Conservation (phyloP, 2,888 invertebrate species). For the Torymus aiolomorphi region DNA sequence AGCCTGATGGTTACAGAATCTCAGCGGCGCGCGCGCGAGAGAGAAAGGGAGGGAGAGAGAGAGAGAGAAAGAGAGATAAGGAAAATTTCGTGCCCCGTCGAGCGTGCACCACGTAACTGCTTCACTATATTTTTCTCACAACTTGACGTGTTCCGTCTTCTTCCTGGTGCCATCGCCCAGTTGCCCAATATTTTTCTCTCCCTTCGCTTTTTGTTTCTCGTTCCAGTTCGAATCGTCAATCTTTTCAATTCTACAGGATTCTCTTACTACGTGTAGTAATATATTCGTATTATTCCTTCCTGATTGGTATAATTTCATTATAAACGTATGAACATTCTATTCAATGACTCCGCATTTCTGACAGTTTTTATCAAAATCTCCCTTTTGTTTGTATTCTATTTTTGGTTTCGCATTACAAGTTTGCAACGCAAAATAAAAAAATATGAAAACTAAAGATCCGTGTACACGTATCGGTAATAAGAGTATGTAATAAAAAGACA, state of each 20-base stretch:
- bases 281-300: too few relatives aligned
- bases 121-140: slow-evolving; percentile 56
- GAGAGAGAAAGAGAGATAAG: slow-evolving; percentile 21
- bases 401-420: too few relatives aligned
- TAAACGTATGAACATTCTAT: too few relatives aligned
- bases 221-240: too few relatives aligned
- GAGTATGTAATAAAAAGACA: background rate
- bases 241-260: too few relatives aligned
- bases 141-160: slow-evolving; percentile 47
- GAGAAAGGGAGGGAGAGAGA: slow-evolving; percentile 10
- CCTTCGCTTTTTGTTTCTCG: background rate
- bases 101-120: slow-evolving; percentile 71
- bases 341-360: too few relatives aligned
- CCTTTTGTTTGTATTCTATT: too few relatives aligned
- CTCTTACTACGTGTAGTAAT: too few relatives aligned
- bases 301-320: too few relatives aligned
- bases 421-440: too few relatives aligned
- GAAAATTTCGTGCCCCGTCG: slow-evolving; percentile 57
- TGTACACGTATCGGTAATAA: background rate
- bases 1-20: slow-evolving; percentile 9
- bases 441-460: too few relatives aligned
- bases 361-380: too few relatives aligned
- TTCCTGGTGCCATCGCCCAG: slow-evolving; percentile 60
- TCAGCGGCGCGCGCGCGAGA: slow-evolving; percentile 15
- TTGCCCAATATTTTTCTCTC: slow-evolving; percentile 16